These are phyloP conservation scores for Leiothrix lutea DNA, from an alignment of 2,113 vertebrate genomes.

Conservation along the genomic window DNA sequence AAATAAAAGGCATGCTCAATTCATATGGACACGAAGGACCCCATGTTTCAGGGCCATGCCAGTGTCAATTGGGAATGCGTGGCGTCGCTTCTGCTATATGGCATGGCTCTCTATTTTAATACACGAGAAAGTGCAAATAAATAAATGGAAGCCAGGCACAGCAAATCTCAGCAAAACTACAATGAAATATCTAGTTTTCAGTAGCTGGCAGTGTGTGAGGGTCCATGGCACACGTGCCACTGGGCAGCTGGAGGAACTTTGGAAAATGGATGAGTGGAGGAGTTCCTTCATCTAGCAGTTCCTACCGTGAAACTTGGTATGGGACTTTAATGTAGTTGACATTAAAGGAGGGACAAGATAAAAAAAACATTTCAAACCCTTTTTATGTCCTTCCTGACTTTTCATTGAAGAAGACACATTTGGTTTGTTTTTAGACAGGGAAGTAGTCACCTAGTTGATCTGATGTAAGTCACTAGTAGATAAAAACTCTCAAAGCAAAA, in stretches of 20 bases:
- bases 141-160: neutral
- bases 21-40: neutral
- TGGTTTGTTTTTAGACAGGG: neutral
- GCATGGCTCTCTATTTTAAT: neutral
- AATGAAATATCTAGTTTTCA: neutral
- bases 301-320: neutral
- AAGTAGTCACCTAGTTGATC: neutral
- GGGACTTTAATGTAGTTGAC: rapidly evolving
- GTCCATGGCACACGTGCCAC: too few relatives aligned
- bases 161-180: neutral
- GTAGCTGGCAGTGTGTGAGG: neutral
- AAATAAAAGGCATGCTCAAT: neutral
- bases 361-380: neutral
- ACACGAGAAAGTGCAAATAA: neutral
- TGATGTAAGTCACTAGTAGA: neutral
- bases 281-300: neutral
- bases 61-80: neutral
- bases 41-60: neutral
- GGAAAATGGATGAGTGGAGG: rapidly evolving
- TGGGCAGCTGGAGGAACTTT: neutral
- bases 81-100: neutral
- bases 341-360: neutral
- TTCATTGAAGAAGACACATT: neutral
- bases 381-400: neutral
- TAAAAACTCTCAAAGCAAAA: neutral